These are phyloP conservation scores for Acrocera orbiculus DNA, from an alignment of 2,888 invertebrate genomes.

Conservation along the genomic window DNA sequence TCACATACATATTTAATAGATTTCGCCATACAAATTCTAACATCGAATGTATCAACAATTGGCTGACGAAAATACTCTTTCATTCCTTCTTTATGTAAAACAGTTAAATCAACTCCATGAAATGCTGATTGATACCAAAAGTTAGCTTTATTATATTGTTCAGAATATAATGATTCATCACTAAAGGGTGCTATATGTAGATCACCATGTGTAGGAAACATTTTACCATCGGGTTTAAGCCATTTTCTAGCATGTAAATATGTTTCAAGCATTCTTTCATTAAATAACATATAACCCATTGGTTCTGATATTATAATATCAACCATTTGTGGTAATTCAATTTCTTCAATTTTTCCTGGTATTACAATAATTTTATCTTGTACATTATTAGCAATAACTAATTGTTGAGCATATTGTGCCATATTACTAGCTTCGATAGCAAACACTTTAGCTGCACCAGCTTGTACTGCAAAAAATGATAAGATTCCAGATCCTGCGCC, in stretches of 20 bases:
- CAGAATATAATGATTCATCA: constrained; percentile 93
- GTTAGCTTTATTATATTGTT: constrained; percentile 95
- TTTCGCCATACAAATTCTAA: constrained; percentile 90
- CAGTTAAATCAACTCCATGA: constrained; percentile 90
- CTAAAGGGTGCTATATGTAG: constrained; percentile 95
- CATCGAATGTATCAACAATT: constrained; percentile 96
- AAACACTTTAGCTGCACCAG: constrained; percentile 90
- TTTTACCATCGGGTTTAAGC: constrained; percentile 80
- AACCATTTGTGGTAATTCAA: constrained; percentile 84
- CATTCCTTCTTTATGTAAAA: constrained; percentile 79
- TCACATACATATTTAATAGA: constrained; percentile 86
- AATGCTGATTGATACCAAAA: constrained; percentile 99
- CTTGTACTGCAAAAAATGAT: constrained; percentile 96
- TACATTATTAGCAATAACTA: constrained; percentile 80
- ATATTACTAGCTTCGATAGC: constrained; percentile 99
- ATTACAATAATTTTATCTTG: constrained; percentile 79
- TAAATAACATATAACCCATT: constrained; percentile 99
- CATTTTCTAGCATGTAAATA: constrained; percentile 98
- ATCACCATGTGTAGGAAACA: constrained; percentile 96
- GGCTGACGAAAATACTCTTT: constrained; percentile 97
- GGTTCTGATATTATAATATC: constrained; percentile 98
- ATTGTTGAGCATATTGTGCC: constrained; percentile 85
- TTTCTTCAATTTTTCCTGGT: constrained; percentile 96
- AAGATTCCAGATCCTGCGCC: constrained; percentile 97
- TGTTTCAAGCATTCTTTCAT: constrained; percentile 97